Evolutionary conservation across 2,797 vertebrate genomes (phyloP), one percentile per base, ranked within the genome.

Genomic region (Atherinosoma microstoma): DNA sequence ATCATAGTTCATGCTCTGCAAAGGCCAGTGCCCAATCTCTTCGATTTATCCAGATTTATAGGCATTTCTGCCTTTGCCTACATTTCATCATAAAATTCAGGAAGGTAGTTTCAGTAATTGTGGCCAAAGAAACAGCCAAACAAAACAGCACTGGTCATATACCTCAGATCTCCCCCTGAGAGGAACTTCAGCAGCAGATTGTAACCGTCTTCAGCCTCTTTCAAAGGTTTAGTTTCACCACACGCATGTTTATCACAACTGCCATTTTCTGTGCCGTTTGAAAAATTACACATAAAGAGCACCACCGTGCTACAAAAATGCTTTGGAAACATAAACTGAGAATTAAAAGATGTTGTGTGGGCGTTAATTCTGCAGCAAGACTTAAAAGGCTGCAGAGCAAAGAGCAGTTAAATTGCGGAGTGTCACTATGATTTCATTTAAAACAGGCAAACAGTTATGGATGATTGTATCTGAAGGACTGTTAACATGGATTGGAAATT

Each of bases 131-230:
- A 22, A 35, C 35, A 38, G 20, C n/a, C 35, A 22, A 35, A 59
- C 59, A 27, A 62, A 24, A 15, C 20, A n/a, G 18, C 20, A 4
- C 8, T 47, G 27, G n/a, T 42, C 42, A n/a, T 40, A 30, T 18
- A 18, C 22, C 4, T 47, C 40, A 8, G 27, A 2, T 63, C 42
- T 30, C 22, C 11, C 42, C 18, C 30, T 18, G 40, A 30, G 61
- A 63, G 16, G 29, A 63, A 13, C 87, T 86, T 66, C 78, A 59
- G 1, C 65, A 83, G 82, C 69, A 66, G 81, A 71, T 58, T 51
- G 71, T 20, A 75, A 81, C 57, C 78, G 67, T 74, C 79, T 75
- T 62, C 42, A 73, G 40, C 53, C 66, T 76, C 75, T 64, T 10
- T 53, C 58, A 76, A 67, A 58, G 66, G 54, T 51, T 75, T 18